Percentiles rank a stretch among this genome's conserved stretches.
Evolutionary conservation across 1,140 invertebrate genomes (phyloP).

Genomic region (Drosophila kohkoa): DNA sequence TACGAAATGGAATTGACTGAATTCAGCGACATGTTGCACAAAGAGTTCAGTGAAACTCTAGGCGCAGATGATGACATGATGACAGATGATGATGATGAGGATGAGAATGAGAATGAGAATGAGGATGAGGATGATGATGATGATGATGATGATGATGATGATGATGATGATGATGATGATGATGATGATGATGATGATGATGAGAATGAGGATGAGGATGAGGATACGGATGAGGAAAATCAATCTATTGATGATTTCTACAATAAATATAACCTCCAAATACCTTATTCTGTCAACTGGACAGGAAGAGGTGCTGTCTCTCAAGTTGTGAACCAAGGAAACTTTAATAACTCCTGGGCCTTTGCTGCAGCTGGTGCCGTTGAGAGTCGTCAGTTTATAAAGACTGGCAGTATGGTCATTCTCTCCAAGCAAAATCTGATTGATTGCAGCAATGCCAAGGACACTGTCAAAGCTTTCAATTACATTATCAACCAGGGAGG

Average conservation of each 20-base stretch:
- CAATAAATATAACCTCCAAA: not conserved
- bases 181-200: not conserved
- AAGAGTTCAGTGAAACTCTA: not conserved
- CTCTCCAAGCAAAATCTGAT: constrained; percentile 34
- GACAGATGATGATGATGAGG: not conserved
- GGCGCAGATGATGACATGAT: not conserved
- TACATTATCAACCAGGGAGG: constrained; percentile 6
- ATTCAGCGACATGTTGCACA: constrained; percentile 19
- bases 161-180: too few relatives aligned
- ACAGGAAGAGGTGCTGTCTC: constrained; percentile 13
- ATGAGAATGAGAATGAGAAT: too few relatives aligned
- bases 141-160: not conserved
- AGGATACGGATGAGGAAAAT: not conserved
- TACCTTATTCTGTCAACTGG: constrained; percentile 18
- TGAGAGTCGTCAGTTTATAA: constrained; percentile 24
- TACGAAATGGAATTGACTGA: constrained; percentile 33
- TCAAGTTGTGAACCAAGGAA: constrained; percentile 15
- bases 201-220: not conserved
- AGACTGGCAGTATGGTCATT: not conserved
- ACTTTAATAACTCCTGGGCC: constrained; percentile 39
- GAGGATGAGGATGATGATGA: not conserved
- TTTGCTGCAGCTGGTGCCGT: constrained; percentile 26
- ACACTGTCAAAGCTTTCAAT: too few relatives aligned
- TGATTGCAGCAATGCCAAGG: not conserved
- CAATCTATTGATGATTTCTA: not conserved